Evolutionary conservation across 2,797 vertebrate genomes (phyloP), one percentile per base, ranked within the genome.

Genomic region (Rhinophrynus dorsalis): DNA sequence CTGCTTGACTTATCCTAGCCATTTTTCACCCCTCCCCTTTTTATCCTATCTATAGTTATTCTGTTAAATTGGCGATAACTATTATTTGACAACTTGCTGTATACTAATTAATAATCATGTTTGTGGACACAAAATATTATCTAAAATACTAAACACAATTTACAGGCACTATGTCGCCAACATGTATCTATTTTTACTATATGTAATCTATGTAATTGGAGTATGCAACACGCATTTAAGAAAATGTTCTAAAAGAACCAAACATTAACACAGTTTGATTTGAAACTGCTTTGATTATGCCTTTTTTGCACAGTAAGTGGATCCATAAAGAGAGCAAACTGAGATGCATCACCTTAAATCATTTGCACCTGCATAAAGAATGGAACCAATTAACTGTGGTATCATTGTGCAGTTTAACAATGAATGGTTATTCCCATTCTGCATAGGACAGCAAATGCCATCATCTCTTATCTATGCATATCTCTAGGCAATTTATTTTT

Each of bases 361-460:
- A 33, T 55, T 37, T 55, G 63, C 50, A 66, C 50, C 50, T 66
- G 48, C 18, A 44, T n/a, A 10, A 54, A 66, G 50, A 44, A 66
- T 55, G 23, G 26, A 44, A 15, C 48, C 21, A 30, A 66, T 45
- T 66, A 23, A 55, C 63, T 55, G 11, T 55, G 29, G 21, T 33
- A 54, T 42, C 17, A 20, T 38, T 21, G 23, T 38, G 7, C 24
- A n/a, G 24, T 29, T n/a, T 40, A 20, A 65, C 17, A 27, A 15
- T 51, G 20, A 42, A 30, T 30, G 17, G 20, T 44, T 55, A 38
- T 66, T 20, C 24, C 24, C 11, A 17, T 20, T 5, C 37, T 1
- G 13, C 15, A n/a, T 5, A 12, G n/a, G 3, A 5, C 1, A 17
- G 11, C 6, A 12, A 40, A 40, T 40, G 1, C 29, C 5, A 5